Evolutionary conservation across 2,888 invertebrate genomes (phyloP), one percentile per base, ranked within the genome.

Genomic region (Ectobius pallidus): DNA sequence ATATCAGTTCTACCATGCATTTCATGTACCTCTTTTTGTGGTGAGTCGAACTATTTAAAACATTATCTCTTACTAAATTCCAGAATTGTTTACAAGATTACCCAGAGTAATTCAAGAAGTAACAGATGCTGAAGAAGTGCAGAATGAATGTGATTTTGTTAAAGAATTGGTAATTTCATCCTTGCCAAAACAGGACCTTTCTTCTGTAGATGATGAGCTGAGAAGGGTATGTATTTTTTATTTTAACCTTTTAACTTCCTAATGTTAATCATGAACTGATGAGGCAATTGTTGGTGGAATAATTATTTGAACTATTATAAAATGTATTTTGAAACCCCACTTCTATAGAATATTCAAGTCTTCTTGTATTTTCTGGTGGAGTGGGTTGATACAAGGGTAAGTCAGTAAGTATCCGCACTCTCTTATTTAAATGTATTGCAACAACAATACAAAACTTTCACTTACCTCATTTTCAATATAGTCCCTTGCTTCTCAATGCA

Each of bases 191-290:
- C 46, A 42, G 16, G 46, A 44, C 27, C 44, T n/a, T 3, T 20
- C 65, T 27, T 9, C 42, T 27, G 11, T 65, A 11, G 46, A 46
- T 18, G 27, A n/a, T 27, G 65, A 65, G 16, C 30, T 65, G 2
- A 65, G 46, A n/a, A 65, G 46, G 65, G 65, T 65, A 65, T 27
- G 25, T 58, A 58, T 16, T 39, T 9, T 39, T 39, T 14, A 39
- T 39, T 9, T 39, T 14, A 39, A 6, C 7, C 39, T 39, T 9
- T 39, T 14, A 9, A 9, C 14, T 9, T 6, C 14, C 14, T 39
- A 39, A 9, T 39, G 14, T 6, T 9, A 9, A 14, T 39, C 7
- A 39, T 39, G 14, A 39, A 14, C 16, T 14, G 3, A 11, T n/a
- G 7, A 11, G n/a, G 7, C 4, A 46, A 46, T 14, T 4, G 7